Conservation (phyloP, 2,113 vertebrate genomes). For the Entelurus aequoreus region DNA sequence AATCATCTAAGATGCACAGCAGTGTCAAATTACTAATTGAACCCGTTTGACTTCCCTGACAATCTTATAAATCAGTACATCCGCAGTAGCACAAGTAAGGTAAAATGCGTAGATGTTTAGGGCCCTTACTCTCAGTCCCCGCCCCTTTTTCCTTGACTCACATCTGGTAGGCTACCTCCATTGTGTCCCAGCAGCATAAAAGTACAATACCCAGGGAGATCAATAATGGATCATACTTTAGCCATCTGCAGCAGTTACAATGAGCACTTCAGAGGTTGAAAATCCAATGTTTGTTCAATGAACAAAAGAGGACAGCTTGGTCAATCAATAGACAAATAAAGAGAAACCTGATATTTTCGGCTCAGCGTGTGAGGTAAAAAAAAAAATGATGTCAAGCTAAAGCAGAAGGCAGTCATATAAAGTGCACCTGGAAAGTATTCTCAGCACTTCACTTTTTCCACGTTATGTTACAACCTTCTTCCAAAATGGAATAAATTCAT, state of each 20-base stretch:
- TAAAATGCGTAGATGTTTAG: background rate
- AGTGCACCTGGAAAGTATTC: too few species aligned
- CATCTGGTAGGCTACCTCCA: constrained; percentile 20
- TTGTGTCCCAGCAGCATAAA: constrained; percentile 32
- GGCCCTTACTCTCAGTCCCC: background rate
- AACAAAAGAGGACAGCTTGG: constrained; percentile 22
- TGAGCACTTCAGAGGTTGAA: constrained; percentile 35
- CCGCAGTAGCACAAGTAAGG: background rate
- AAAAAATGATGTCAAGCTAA: background rate
- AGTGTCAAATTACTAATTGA: constrained; percentile 8
- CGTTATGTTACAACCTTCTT: too few species aligned
- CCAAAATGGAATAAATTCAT: too few species aligned
- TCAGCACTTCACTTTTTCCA: too few species aligned
- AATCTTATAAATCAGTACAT: background rate
- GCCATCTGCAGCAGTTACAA: constrained; percentile 35
- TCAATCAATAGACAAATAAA: constrained; percentile 18
- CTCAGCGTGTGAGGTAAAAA: background rate
- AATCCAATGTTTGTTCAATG: constrained; percentile 36
- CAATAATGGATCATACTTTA: constrained; percentile 40
- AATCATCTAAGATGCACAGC: constrained; percentile 23
- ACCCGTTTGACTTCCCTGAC: constrained; percentile 7
- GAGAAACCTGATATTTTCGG: constrained; percentile 11
- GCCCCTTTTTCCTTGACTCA: constrained; percentile 6
- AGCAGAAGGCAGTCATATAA: background rate
- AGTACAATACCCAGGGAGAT: constrained; percentile 44